Percentiles rank a stretch among this genome's conserved stretches.
Evolutionary conservation across 2,888 invertebrate genomes (phyloP).

Genomic region (Perithous albicinctus): DNA sequence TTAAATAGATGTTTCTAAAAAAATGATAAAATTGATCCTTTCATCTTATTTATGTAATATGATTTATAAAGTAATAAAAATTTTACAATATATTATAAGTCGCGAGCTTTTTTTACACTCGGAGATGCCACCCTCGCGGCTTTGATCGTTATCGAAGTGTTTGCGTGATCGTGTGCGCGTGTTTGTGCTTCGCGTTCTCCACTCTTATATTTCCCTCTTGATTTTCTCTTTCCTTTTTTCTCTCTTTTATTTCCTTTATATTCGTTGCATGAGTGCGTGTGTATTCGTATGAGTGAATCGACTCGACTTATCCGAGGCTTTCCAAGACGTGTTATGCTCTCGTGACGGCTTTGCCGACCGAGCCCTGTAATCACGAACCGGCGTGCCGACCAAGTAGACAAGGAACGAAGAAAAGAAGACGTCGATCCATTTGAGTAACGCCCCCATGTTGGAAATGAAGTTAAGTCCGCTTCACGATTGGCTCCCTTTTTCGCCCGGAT

Average conservation of each 20-base stretch:
- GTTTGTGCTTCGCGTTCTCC: slow-evolving; percentile 46
- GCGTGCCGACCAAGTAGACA: slow-evolving; percentile 38
- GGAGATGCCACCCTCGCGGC: slow-evolving; percentile 47
- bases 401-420: slow-evolving; percentile 32
- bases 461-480: slow-evolving; percentile 18
- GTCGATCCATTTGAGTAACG: slow-evolving; percentile 39
- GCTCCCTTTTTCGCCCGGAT: not conserved
- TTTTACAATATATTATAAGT: no score
- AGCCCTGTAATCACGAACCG: slow-evolving; percentile 66
- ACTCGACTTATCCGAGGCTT: slow-evolving; percentile 51
- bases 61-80: no score
- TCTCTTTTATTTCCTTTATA: slow-evolving; percentile 9
- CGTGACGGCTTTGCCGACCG: slow-evolving; percentile 61
- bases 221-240: not conserved
- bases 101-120: slow-evolving; percentile 41
- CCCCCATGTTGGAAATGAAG: slow-evolving; percentile 9
- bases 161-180: slow-evolving; percentile 64
- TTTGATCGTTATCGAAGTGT: slow-evolving; percentile 70
- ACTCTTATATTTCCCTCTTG: slow-evolving; percentile 1
- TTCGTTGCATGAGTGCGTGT: slow-evolving; percentile 12
- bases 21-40: no score
- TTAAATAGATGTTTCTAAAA: no score
- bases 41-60: no score
- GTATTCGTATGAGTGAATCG: slow-evolving; percentile 29
- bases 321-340: slow-evolving; percentile 60